These are phyloP conservation scores for Alethe castanea DNA, from an alignment of 2,113 vertebrate species.

Conservation along the genomic window DNA sequence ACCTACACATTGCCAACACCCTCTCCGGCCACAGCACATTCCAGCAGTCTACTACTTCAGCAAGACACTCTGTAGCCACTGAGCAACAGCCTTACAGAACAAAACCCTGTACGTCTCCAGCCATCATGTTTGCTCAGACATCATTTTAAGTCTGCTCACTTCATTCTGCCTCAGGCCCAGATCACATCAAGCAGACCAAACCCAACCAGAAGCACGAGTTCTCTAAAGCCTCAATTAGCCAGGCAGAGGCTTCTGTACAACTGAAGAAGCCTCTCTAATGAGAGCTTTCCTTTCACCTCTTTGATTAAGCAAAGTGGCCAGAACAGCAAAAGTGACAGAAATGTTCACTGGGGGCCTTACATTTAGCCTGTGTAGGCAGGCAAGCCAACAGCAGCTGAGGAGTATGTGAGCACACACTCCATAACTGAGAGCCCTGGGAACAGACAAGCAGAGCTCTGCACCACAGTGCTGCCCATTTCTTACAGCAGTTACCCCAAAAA, in stretches of 20 bases:
- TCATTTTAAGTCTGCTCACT: neutral
- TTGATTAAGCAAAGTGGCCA: neutral
- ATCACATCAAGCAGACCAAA: constrained; percentile 6
- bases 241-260: neutral
- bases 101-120: neutral
- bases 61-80: neutral
- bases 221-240: neutral
- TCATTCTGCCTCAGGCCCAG: neutral
- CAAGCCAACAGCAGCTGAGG: neutral
- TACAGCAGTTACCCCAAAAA: constrained; percentile 31
- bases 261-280: constrained; percentile 8
- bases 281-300: constrained; percentile 32
- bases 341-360: neutral
- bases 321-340: neutral
- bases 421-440: neutral
- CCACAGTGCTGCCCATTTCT: neutral
- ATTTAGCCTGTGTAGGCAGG: neutral
- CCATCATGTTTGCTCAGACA: neutral
- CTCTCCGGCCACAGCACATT: no score
- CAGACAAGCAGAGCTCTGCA: neutral
- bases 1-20: neutral
- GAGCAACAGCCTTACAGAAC: neutral
- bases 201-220: neutral
- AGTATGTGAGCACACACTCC: neutral
- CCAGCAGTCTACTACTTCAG: neutral